A percentile compares a stretch with the other conserved stretches of the same genome.
Conservation (phyloP, 2,113 vertebrate species). For the Cyanistes caeruleus region DNA sequence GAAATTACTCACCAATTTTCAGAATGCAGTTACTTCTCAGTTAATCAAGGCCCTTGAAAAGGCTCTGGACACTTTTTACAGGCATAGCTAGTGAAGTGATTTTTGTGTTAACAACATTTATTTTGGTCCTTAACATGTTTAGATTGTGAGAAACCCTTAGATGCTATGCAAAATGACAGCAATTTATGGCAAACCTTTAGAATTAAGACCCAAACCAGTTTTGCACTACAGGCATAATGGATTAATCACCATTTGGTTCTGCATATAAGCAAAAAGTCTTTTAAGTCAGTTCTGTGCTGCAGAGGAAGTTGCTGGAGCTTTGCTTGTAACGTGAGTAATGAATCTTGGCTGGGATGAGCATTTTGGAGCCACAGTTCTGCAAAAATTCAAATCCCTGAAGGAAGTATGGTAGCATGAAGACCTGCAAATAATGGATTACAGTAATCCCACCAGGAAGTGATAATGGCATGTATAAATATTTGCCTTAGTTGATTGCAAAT, state of each 20-base stretch:
- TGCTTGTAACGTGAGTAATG: conserved; percentile 60
- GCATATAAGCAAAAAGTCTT: background rate
- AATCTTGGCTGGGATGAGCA: conserved; percentile 63
- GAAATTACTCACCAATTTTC: background rate
- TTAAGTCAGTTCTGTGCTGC: background rate
- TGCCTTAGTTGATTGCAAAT: conserved; percentile 62
- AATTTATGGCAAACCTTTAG: background rate
- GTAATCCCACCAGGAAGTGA: conserved; percentile 71
- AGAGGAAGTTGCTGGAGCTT: conserved; percentile 52
- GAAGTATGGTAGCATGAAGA: conserved; percentile 55
- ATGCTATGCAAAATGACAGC: background rate
- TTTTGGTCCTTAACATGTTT: background rate
- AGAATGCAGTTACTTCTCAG: background rate
- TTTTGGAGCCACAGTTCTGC: conserved; percentile 62
- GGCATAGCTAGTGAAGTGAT: background rate
- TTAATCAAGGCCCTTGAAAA: background rate
- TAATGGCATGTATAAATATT: conserved; percentile 60
- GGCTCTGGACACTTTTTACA: background rate
- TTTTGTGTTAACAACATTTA: background rate
- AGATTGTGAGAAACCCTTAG: background rate
- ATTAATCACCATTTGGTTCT: conserved; percentile 11
- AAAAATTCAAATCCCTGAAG: conserved; percentile 67
- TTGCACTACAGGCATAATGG: background rate
- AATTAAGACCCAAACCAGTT: background rate
- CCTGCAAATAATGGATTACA: conserved; percentile 64